Evolutionary conservation across 2,797 vertebrate genomes (phyloP).

Genomic region (Sebastes flavidus): DNA sequence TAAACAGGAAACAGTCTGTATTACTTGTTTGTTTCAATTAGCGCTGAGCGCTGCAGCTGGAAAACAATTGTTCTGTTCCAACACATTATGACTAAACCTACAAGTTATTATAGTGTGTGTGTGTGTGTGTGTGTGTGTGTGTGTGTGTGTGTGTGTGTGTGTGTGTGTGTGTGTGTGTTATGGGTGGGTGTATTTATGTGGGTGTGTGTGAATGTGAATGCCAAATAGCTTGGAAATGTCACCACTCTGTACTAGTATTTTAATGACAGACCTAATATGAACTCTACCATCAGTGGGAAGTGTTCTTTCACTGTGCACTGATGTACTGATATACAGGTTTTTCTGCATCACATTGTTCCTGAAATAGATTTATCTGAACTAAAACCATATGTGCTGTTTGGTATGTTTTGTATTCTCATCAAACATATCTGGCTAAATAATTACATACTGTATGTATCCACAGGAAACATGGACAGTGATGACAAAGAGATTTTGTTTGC

Average conservation of each 20-base stretch:
- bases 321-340: background rate
- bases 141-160: no score
- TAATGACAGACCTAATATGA: background rate
- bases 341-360: background rate
- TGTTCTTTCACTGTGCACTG: background rate
- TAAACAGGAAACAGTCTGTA: no score
- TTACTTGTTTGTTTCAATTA: no score
- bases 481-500: constrained; percentile 81
- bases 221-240: constrained; percentile 30
- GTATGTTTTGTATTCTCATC: background rate
- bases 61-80: no score
- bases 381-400: background rate
- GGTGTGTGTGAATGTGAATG: constrained; percentile 2
- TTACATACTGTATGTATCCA: constrained; percentile 16
- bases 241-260: background rate
- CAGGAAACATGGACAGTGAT: constrained; percentile 77
- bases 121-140: no score
- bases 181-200: background rate
- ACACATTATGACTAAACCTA: no score
- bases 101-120: no score
- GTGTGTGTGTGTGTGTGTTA: no score
- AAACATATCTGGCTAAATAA: background rate
- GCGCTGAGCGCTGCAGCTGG: no score
- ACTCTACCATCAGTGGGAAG: background rate
- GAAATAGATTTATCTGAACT: background rate